Base-by-base conservation (phyloP, 2,113 vertebrate genomes). In the Centropus unirufus region DNA sequence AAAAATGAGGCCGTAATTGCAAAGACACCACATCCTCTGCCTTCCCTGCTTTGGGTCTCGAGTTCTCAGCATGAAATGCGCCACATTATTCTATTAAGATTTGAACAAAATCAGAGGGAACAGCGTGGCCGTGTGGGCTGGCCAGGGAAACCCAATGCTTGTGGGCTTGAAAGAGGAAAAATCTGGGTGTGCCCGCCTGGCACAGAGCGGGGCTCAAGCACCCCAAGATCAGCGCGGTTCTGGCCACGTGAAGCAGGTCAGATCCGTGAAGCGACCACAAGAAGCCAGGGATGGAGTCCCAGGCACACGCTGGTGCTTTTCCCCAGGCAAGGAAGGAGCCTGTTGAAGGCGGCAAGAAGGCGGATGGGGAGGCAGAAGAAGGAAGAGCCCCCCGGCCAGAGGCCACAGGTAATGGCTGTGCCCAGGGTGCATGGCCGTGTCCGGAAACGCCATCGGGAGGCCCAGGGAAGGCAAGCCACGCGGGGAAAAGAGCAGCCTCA, bases 401-500 rank as follows among this genome's bases (percentile, higher is more conserved):
- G 72, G 75, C 84, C 82, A 36, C 42, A 64, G 79, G 76, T 83
- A 85, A 95, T 92, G 80, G 95, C 95, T 6, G 3, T 85, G 85
- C 85, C 34, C 54, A 90, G 80, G 90, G 44, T 14, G 5, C 0
- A 1, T 24, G 3, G 81, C 93, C 11, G 29, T 55, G 5, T 91
- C 93, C 92, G 86, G 94, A 96, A 95, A 92, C 63, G 6, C 87
- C 14, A 7, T 63, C 21, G 10, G 86, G 96, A 82, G 93, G 96
- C 95, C 95, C 95, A 83, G 83, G 9, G 0, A 77, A 94, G 92
- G 95, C 42, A 9, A 92, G 84, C 54, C 42, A 23, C 2, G 2
- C 2, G 0, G 55, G 86, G 81, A 95, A 90, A 94, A 95, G 97
- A 95, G 95, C 95, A 74, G 96, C 93, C 91, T 73, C 80, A 46